These are phyloP conservation scores for Microdon myrmicae DNA, from an alignment of 2,888 invertebrate species.

Conservation along the genomic window DNA sequence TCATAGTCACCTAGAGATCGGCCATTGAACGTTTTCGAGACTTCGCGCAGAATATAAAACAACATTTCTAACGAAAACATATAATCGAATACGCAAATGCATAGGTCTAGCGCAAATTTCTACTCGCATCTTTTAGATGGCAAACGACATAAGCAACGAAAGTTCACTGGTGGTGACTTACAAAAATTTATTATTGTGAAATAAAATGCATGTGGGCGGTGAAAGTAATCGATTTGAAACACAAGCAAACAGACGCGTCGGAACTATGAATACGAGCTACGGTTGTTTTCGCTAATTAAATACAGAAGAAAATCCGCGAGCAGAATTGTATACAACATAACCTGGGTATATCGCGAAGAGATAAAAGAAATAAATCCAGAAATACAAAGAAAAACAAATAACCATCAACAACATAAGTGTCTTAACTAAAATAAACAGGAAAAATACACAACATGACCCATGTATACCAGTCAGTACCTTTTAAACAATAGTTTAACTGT, in stretches of 20 bases:
- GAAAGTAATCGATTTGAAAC: conserved; percentile 29
- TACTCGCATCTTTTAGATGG: conserved; percentile 41
- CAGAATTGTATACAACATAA: too few species aligned
- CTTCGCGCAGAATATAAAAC: neutral
- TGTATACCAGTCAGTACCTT: conserved; percentile 49
- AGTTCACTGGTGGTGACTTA: conserved; percentile 17
- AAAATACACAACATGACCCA: conserved; percentile 24
- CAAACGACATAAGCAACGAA: conserved; percentile 29
- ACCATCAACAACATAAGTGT: too few species aligned
- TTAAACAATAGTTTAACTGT: conserved; percentile 47
- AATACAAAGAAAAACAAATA: conserved; percentile 5
- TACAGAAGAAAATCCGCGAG: conserved; percentile 4
- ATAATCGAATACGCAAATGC: conserved; percentile 35
- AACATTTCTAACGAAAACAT: conserved; percentile 2
- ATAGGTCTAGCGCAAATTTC: conserved; percentile 24
- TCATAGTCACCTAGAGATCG: neutral
- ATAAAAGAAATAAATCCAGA: too few species aligned
- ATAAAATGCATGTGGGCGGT: conserved; percentile 40
- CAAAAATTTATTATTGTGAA: conserved; percentile 18
- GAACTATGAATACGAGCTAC: conserved; percentile 30
- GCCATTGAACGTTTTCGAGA: neutral
- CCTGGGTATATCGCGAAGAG: too few species aligned
- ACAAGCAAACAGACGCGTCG: conserved; percentile 19
- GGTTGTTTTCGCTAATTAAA: conserved; percentile 5
- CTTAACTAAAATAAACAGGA: conserved; percentile 32